phyloP scores from a whole-genome alignment of 2,113 vertebrate genomes.

The Mungos mungo region DNA sequence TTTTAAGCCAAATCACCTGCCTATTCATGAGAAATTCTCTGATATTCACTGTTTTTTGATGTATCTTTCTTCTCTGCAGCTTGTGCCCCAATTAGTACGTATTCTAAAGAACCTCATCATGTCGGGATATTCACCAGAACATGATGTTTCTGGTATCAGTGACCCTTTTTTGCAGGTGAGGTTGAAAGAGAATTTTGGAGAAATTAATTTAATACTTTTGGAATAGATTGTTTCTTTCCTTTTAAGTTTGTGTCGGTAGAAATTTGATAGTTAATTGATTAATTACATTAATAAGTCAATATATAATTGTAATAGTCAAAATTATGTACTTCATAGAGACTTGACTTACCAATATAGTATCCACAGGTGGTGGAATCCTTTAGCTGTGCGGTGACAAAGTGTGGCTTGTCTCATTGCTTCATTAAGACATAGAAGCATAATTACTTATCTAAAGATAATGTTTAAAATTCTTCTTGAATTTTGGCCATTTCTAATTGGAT shows the following conservation, averaged over 20 bases:
- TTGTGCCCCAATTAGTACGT: constrained; percentile 98
- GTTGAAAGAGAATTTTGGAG: constrained; percentile 27
- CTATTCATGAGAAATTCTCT: constrained; percentile 43
- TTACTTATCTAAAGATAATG: background rate
- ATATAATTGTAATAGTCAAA: background rate
- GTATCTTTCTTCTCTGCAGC: constrained; percentile 87
- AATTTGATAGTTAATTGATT: constrained; percentile 10
- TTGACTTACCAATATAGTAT: background rate
- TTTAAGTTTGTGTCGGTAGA: constrained; percentile 21
- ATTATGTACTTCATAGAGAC: background rate
- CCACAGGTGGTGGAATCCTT: background rate
- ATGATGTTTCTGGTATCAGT: constrained; percentile 99
- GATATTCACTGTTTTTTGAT: constrained; percentile 63
- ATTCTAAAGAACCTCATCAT: constrained; percentile 99
- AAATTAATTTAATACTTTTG: background rate
- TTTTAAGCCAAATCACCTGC: constrained; percentile 48
- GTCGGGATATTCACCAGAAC: constrained; percentile 99
- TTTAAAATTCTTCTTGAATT: constrained; percentile 41
- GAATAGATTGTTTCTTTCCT: background rate
- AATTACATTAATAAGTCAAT: constrained; percentile 26
- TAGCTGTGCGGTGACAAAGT: background rate
- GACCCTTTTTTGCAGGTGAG: constrained; percentile 99
- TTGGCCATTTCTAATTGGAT: constrained; percentile 6
- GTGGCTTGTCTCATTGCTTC: background rate
- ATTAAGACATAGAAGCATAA: background rate